phyloP scores from a whole-genome alignment of 2,113 vertebrate genomes.

The Clinocottus analis region DNA sequence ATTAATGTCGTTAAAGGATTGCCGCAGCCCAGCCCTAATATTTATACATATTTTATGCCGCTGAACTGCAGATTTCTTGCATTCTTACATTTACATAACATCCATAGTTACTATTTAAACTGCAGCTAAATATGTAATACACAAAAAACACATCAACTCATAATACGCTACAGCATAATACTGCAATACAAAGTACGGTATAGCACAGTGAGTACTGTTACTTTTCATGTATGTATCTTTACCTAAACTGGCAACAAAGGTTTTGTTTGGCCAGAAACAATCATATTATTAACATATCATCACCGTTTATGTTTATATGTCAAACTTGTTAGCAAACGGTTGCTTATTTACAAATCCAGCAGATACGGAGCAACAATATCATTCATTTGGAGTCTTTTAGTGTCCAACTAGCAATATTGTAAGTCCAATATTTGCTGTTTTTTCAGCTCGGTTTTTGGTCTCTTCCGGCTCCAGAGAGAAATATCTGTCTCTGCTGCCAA shows the following conservation, averaged over 20 bases:
- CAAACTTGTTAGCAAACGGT: background rate
- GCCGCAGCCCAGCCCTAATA: too few relatives aligned
- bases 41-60: background rate
- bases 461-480: background rate
- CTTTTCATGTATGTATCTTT: background rate
- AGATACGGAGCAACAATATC: background rate
- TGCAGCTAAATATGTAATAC: background rate
- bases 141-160: background rate
- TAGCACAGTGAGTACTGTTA: background rate
- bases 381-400: background rate
- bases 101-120: background rate
- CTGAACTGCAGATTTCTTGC: background rate
- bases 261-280: background rate
- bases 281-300: background rate
- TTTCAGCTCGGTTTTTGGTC: background rate
- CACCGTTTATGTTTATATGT: background rate
- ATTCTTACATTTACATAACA: background rate
- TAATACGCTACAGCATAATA: background rate
- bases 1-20: too few relatives aligned
- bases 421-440: background rate
- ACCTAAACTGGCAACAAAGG: background rate
- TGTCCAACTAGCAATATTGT: background rate
- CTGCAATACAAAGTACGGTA: background rate
- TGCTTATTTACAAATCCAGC: background rate
- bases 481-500: background rate